Percentiles rank a stretch among this genome's conserved stretches.
phyloP scores from a whole-genome alignment of 2,113 vertebrate genomes.

The Hassar affinis region DNA sequence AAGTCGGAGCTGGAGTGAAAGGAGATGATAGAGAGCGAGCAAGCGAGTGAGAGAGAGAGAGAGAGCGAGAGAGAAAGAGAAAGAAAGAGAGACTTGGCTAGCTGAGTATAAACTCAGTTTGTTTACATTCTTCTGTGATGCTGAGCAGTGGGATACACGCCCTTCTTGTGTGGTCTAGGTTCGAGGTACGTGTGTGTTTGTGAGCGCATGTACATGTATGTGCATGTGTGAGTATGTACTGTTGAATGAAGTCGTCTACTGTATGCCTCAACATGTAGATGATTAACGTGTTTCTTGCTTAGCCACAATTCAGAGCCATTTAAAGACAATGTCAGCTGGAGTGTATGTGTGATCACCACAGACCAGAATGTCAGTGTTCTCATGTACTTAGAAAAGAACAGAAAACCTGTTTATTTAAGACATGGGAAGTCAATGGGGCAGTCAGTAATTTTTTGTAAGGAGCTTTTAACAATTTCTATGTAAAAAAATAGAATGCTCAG shows the following conservation, averaged over 20 bases:
- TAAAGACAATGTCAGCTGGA: neutral
- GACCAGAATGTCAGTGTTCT: neutral
- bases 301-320: neutral
- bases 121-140: constrained; percentile 75
- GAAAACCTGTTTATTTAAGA: neutral
- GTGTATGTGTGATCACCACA: neutral
- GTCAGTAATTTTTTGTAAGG: neutral
- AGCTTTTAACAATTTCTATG: neutral
- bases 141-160: constrained; percentile 65
- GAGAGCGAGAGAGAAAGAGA: constrained; percentile 1
- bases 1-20: neutral
- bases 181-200: constrained; percentile 14
- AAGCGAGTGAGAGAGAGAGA: neutral
- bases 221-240: constrained; percentile 13
- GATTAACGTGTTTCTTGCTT: constrained; percentile 20
- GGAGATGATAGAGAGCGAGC: neutral
- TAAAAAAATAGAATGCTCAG: too few relatives aligned
- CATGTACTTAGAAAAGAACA: neutral
- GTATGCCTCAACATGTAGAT: constrained; percentile 38
- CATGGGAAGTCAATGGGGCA: neutral
- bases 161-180: constrained; percentile 71
- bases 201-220: constrained; percentile 26
- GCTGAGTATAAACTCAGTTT: constrained; percentile 54
- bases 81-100: constrained; percentile 15
- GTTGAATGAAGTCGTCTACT: neutral